Base-by-base conservation (phyloP, 92 coral and sea anemone genomes). In the Porites divaricata region DNA sequence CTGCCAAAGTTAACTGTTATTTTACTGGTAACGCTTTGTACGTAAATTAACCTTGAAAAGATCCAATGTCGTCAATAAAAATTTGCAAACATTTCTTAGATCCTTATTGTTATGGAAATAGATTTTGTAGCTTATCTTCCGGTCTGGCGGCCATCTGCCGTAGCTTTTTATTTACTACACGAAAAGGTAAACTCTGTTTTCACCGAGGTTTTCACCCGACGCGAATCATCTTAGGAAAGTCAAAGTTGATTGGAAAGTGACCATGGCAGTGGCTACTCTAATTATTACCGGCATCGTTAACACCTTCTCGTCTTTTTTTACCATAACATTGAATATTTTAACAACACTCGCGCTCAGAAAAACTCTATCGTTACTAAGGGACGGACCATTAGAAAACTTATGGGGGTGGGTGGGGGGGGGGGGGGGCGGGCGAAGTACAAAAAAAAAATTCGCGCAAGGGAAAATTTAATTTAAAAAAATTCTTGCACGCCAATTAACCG, bases 291-390 rank as follows among this genome's bases (percentile, higher is more conserved):
- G 59, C 59, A 15, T 54, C 59, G 4, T 15, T 15, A 54, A 54
- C 59, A 15, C 59, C 13, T 54, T 54, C 16, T 54, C 59, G 10
- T 54, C 59, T 54, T 8, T 54, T 15, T 11, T 54, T 11, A 15
- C 59, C 16, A 54, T 54, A 11, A 54, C 59, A 2, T 8, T 54
- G 59, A 54, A 54, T 54, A 54, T 54, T 54, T 11, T 54, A 54
- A 54, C 59, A 15, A 54, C 10, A 54, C 59, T 54, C 59, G 59
- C 59, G 59, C 59, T 71, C 9, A 48, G 57, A 25, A 78, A 65
- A 66, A 24, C 74, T 0, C 9, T 63, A 25, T 78, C 74, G 41
- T 23, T 78, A 9, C 83, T 63, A n/a, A n/a, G n/a, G n/a, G n/a
- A n/a, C n/a, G n/a, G n/a, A n/a, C n/a, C n/a, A n/a, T n/a, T n/a